A percentile compares a stretch with the other conserved stretches of the same genome.
These are phyloP conservation scores for Pachypeltis micranthus DNA, from an alignment of 1,140 invertebrate species.

Conservation along the genomic window DNA sequence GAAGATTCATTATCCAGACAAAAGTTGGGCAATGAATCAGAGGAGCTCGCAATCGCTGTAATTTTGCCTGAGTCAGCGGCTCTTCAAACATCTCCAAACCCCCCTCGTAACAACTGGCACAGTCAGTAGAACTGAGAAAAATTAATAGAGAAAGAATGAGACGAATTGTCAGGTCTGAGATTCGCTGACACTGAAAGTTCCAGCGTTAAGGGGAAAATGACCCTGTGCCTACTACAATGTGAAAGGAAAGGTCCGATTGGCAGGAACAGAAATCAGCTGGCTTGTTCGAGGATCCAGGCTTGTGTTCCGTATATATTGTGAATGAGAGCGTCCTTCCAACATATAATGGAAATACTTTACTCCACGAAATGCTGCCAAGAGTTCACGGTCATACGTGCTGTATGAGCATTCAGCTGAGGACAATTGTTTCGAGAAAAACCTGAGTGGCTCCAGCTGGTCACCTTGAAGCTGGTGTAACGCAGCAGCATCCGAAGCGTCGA, in stretches of 20 bases:
- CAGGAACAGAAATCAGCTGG: background rate
- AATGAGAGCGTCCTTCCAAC: conserved; percentile 34
- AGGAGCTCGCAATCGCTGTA: too few species aligned
- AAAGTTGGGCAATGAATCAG: background rate
- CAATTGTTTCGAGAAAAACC: conserved; percentile 36
- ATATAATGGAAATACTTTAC: conserved; percentile 36
- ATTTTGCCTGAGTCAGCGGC: too few species aligned
- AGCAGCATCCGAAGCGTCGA: conserved; percentile 33
- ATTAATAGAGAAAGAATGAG: too few species aligned
- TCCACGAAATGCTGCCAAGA: conserved; percentile 36
- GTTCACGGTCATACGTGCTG: conserved; percentile 36
- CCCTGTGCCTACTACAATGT: too few species aligned
- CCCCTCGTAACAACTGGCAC: too few species aligned
- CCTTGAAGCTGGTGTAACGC: conserved; percentile 30
- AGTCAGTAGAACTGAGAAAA: too few species aligned
- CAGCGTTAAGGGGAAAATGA: too few species aligned
- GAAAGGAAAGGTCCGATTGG: background rate
- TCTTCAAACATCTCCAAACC: too few species aligned
- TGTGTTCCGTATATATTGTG: conserved; percentile 35
- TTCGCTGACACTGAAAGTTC: too few species aligned
- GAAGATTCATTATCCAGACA: background rate
- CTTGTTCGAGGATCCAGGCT: conserved; percentile 22
- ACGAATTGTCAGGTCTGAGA: too few species aligned
- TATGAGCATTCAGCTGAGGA: conserved; percentile 32
- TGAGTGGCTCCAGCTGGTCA: conserved; percentile 29